Evolutionary conservation across 2,113 vertebrate genomes (phyloP).

Genomic region (Campylomormyrus tamandua): DNA sequence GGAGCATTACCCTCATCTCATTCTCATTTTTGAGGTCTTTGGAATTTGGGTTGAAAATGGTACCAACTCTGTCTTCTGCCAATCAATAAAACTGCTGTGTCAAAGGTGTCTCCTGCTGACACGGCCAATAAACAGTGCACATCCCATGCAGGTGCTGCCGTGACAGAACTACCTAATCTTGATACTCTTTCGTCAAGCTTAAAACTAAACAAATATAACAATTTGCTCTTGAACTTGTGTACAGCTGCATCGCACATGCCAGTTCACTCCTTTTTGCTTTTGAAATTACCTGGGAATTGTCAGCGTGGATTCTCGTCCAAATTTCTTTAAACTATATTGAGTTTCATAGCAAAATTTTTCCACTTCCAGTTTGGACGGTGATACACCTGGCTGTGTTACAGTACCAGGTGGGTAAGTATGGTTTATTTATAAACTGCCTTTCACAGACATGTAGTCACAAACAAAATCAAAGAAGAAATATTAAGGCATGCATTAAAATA

Average conservation of each 20-base stretch:
- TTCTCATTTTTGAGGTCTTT: not conserved
- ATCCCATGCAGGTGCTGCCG: not conserved
- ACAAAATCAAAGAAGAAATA: too few relatives aligned
- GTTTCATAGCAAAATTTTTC: not conserved
- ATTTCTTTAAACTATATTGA: not conserved
- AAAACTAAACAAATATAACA: not conserved
- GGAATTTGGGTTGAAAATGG: not conserved
- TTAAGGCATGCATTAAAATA: too few relatives aligned
- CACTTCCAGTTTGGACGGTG: not conserved
- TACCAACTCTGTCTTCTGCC: not conserved
- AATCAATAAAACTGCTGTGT: not conserved
- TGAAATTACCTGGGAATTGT: not conserved
- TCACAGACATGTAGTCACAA: too few relatives aligned
- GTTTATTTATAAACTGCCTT: too few relatives aligned
- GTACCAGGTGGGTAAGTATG: too few relatives aligned
- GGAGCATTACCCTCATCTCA: not conserved
- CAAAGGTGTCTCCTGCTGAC: not conserved
- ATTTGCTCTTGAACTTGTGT: not conserved
- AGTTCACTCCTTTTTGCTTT: not conserved
- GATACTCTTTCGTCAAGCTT: not conserved
- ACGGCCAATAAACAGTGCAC: not conserved
- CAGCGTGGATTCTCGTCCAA: not conserved
- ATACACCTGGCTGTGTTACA: too few relatives aligned
- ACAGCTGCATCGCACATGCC: not conserved
- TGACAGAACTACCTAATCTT: not conserved